Evolutionary conservation across 2,113 vertebrate genomes (phyloP).

Genomic region (Rana temporaria): DNA sequence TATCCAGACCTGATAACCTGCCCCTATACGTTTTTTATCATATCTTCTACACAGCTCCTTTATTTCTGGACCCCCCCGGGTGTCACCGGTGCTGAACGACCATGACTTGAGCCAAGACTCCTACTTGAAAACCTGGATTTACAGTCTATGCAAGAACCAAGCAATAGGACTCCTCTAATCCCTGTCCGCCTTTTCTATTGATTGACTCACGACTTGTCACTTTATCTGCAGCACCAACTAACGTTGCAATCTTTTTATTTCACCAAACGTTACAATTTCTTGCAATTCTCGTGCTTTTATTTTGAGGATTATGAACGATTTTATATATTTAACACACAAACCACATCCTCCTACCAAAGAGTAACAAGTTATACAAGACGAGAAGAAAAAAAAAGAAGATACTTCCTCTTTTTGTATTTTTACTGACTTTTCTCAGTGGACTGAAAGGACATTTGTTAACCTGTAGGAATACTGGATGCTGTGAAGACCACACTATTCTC

Average conservation of each 20-base stretch:
- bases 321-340: background rate
- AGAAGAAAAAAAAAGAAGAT: background rate
- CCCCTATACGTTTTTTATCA: no score
- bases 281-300: background rate
- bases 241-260: background rate
- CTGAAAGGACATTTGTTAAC: slow-evolving; percentile 47
- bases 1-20: no score
- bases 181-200: background rate
- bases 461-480: background rate
- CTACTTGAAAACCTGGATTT: slow-evolving; percentile 16
- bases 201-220: background rate
- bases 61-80: background rate
- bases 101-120: background rate
- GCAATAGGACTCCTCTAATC: background rate
- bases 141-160: slow-evolving; percentile 29
- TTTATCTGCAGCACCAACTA: background rate
- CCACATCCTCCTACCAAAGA: slow-evolving; percentile 11
- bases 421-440: slow-evolving; percentile 33
- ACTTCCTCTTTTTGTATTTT: background rate
- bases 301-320: background rate
- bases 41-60: no score
- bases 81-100: background rate
- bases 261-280: background rate
- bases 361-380: background rate
- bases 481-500: slow-evolving; percentile 23